Evolutionary conservation across 2,888 invertebrate genomes (phyloP), one percentile per base, ranked within the genome.

Genomic region (Gibbula magus): DNA sequence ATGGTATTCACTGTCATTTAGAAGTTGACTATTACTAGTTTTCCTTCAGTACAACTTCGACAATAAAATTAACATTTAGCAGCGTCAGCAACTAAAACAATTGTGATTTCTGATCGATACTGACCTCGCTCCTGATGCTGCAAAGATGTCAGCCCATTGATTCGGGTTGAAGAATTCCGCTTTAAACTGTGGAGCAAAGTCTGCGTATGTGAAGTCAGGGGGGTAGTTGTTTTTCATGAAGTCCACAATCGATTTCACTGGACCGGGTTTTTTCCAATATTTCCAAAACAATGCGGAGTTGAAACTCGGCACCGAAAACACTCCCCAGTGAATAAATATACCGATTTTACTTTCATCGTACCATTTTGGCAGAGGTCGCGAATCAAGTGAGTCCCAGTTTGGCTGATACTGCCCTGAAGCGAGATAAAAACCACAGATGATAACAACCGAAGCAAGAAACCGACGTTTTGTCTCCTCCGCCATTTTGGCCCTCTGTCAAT

Each of bases 261-360:
- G 93, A n/a, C n/a, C n/a, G n/a, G n/a, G n/a, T n/a, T n/a, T n/a
- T n/a, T 94, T 94, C 97, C 97, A 97, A 87, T 95, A 94, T 16
- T 93, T 93, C 98, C 98, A 98, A 92, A 98, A 98, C 98, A 98
- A 98, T 94, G 97, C 98, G 22, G 77, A 54, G n/a, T 74, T 73
- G 77, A 80, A 84, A 77, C 85, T 86, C 16, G 91, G 92, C 4
- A 93, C 93, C 10, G 93, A 92, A 81, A 89, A 93, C 3, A 93
- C 90, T 25, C 93, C 93, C 93, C 93, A 93, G 84, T 93, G 93
- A 45, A 93, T 89, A 85, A 93, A 93, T 39, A 93, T 93, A 7
- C 93, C 93, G 66, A 94, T 90, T 85, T 93, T 93, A 18, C 89
- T 89, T 22, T 93, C 90, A 86, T 93, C 93, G 80, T 92, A 93